Evolutionary conservation across 2,797 vertebrate genomes (phyloP).

Genomic region (Anolis apletophallus): DNA sequence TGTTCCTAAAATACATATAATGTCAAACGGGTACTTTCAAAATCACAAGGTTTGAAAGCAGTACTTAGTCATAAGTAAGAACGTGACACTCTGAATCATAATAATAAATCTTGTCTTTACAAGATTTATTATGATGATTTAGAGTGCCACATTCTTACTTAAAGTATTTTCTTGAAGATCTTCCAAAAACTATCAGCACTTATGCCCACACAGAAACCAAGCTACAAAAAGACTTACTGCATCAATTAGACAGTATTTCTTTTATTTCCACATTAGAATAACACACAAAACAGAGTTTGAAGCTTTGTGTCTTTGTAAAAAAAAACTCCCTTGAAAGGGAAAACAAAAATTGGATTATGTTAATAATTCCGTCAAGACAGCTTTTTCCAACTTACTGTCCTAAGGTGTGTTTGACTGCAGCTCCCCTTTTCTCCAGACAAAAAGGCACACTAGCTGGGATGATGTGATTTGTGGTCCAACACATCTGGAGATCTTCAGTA

Average conservation of each 20-base stretch:
- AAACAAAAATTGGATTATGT: background rate
- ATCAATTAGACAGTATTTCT: conserved; percentile 17
- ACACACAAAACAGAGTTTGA: background rate
- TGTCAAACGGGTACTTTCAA: too few relatives aligned
- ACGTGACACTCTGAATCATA: conserved; percentile 7
- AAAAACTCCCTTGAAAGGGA: background rate
- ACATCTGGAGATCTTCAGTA: too few relatives aligned
- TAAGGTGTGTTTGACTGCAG: background rate
- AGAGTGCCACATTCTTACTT: too few relatives aligned
- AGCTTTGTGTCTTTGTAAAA: background rate
- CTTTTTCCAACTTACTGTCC: background rate
- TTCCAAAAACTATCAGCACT: conserved; percentile 22
- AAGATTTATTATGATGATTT: too few relatives aligned
- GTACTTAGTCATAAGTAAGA: conserved; percentile 4
- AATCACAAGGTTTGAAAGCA: conserved; percentile 14
- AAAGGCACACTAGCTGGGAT: background rate
- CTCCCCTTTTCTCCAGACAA: background rate
- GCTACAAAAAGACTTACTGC: conserved; percentile 17
- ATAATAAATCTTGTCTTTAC: background rate
- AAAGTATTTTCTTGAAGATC: conserved; percentile 4
- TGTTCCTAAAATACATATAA: too few relatives aligned
- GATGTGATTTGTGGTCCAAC: too few relatives aligned
- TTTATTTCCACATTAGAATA: background rate
- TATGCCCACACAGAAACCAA: conserved; percentile 3
- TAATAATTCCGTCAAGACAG: background rate